phyloP scores from a whole-genome alignment of 2,888 invertebrate species.

The Liodrosophila aerea region DNA sequence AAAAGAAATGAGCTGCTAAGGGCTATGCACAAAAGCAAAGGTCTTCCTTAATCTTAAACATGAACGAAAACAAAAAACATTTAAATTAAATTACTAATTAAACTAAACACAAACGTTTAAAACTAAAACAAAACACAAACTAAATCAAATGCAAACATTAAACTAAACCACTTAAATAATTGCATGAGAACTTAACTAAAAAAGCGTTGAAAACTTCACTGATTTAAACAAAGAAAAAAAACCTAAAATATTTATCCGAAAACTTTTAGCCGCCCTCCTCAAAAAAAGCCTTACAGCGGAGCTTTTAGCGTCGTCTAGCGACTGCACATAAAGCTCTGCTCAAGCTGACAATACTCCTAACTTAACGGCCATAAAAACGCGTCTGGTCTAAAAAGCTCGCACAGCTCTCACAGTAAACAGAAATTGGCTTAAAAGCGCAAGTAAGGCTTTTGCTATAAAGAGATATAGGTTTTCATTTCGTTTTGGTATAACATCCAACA shows the following conservation, averaged over 20 bases:
- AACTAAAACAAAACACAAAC: constrained; percentile 11
- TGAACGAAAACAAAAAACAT: constrained; percentile 7
- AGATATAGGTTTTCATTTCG: too few species aligned
- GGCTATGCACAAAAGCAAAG: constrained; percentile 63
- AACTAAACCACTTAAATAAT: constrained; percentile 15
- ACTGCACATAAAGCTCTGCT: constrained; percentile 62
- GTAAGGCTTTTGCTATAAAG: background rate
- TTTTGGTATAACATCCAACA: too few species aligned
- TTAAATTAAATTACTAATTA: constrained; percentile 23
- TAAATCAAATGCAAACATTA: constrained; percentile 17
- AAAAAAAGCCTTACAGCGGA: constrained; percentile 32
- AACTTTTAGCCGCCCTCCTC: constrained; percentile 39
- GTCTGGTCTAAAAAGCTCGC: background rate
- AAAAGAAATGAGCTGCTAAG: constrained; percentile 50
- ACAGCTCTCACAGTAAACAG: too few species aligned
- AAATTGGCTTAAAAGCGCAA: constrained; percentile 6
- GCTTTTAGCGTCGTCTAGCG: constrained; percentile 68
- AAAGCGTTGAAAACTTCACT: constrained; percentile 28
- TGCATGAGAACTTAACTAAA: constrained; percentile 47
- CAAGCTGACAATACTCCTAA: background rate
- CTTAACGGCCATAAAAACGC: constrained; percentile 12
- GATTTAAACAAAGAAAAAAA: constrained; percentile 14
- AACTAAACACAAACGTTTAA: constrained; percentile 33
- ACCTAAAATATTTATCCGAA: constrained; percentile 13
- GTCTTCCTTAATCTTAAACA: constrained; percentile 64